These are phyloP conservation scores for Timema podura DNA, from an alignment of 2,888 invertebrate species.

Conservation along the genomic window DNA sequence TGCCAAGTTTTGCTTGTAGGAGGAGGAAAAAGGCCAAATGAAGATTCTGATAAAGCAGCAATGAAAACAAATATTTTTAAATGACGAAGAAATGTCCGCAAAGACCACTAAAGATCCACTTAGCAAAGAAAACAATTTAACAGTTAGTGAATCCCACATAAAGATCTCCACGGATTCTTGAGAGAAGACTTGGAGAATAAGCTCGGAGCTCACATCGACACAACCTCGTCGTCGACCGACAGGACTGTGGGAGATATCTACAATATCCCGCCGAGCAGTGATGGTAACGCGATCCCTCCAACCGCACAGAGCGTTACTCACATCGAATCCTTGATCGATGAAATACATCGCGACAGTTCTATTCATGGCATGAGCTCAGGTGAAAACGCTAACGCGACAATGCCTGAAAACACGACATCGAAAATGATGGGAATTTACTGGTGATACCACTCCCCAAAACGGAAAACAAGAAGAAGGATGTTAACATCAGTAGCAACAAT, in stretches of 20 bases:
- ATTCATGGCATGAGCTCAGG: background rate
- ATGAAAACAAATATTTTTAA: too few species aligned
- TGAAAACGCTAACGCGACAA: background rate
- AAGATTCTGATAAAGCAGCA: too few species aligned
- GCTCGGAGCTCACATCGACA: conserved; percentile 13
- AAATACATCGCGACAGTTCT: background rate
- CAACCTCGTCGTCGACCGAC: background rate
- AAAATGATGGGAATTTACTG: background rate
- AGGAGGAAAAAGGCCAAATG: too few species aligned
- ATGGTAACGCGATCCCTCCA: conserved; percentile 22
- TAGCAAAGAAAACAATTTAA: background rate
- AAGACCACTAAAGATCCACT: too few species aligned
- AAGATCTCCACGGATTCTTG: conserved; percentile 16
- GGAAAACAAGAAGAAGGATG: conserved; percentile 20
- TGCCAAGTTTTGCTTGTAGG: too few species aligned
- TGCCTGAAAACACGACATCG: background rate
- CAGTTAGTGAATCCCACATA: conserved; percentile 3
- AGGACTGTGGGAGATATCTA: conserved; percentile 16
- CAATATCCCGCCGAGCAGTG: conserved; percentile 18
- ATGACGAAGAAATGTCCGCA: too few species aligned
- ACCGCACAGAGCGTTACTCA: conserved; percentile 17
- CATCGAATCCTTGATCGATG: conserved; percentile 14
- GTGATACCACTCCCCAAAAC: conserved; percentile 14
- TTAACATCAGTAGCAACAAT: background rate
- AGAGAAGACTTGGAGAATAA: conserved; percentile 24